Evolutionary conservation across 1,140 invertebrate species (phyloP).

Genomic region (Hesperophylax magnus): DNA sequence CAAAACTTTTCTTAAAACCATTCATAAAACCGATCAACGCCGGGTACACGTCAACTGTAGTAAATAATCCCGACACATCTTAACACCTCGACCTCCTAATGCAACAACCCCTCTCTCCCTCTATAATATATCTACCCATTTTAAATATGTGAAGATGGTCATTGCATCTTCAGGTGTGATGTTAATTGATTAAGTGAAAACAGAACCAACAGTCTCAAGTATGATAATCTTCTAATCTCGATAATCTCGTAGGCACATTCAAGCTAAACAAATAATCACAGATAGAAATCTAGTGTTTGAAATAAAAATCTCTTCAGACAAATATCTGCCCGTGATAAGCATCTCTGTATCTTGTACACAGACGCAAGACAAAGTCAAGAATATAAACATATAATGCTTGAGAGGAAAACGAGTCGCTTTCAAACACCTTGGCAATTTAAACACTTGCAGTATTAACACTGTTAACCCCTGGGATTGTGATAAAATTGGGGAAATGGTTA

Average conservation of each 20-base stretch:
- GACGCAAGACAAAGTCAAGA: conserved; percentile 15
- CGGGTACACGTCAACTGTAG: too few species aligned
- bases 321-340: conserved; percentile 30
- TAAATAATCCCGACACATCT: too few species aligned
- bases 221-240: conserved; percentile 7
- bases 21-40: too few species aligned
- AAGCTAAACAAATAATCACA: conserved; percentile 26
- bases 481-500: too few species aligned
- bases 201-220: not conserved
- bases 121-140: too few species aligned
- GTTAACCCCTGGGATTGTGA: too few species aligned
- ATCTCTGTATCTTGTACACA: conserved; percentile 13
- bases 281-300: conserved; percentile 32
- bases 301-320: conserved; percentile 43
- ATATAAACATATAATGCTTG: conserved; percentile 29
- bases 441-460: too few species aligned
- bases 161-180: too few species aligned
- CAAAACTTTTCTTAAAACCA: too few species aligned
- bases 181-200: not conserved
- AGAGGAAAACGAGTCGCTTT: not conserved
- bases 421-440: not conserved
- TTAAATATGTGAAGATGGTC: too few species aligned
- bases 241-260: not conserved
- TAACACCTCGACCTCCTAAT: too few species aligned
- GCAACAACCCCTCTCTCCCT: too few species aligned